Conservation (phyloP, 2,888 invertebrate genomes). For the Aphodius granarius region DNA sequence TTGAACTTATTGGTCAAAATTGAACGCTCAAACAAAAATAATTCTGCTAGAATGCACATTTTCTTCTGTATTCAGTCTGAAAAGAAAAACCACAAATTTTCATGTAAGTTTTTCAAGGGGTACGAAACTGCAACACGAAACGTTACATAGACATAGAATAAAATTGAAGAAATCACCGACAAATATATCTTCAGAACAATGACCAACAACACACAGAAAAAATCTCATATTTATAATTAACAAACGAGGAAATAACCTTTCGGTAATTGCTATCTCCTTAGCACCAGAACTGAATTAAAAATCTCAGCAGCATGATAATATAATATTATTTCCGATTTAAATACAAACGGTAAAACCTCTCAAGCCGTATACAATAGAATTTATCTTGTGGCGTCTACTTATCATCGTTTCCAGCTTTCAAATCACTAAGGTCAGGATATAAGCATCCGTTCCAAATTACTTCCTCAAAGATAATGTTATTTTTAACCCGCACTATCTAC, state of each 20-base stretch:
- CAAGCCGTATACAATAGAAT: background rate
- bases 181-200: background rate
- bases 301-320: background rate
- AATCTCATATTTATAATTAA: background rate
- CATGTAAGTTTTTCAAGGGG: no score
- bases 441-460: background rate
- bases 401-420: background rate
- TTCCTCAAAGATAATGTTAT: background rate
- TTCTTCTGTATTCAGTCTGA: no score
- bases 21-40: no score
- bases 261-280: background rate
- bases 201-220: background rate
- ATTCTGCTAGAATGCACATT: no score
- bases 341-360: background rate
- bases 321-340: background rate
- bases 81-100: no score
- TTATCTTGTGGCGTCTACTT: background rate
- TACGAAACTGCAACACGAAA: no score
- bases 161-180: background rate
- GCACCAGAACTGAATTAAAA: background rate
- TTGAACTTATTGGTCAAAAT: no score
- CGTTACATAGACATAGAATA: no score
- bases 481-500: background rate
- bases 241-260: background rate
- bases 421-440: background rate